A percentile compares a stretch with the other conserved stretches of the same genome.
Conservation (phyloP, 53 echinoderm and acorn worm genomes). For the Paracentrotus lividus region DNA sequence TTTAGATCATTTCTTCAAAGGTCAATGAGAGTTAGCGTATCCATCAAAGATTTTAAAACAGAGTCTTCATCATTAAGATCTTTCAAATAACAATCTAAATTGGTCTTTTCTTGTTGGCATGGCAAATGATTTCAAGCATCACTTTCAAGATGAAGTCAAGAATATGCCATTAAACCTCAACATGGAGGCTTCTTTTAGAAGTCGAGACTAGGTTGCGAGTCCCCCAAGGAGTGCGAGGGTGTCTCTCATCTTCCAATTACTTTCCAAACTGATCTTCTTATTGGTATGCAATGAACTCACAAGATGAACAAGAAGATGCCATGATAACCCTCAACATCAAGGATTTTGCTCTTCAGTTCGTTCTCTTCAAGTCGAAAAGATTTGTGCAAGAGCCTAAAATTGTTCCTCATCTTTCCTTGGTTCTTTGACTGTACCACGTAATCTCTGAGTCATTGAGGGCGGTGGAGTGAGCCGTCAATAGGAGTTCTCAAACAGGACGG, state of each 20-base stretch:
- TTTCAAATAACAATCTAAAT: too few relatives aligned
- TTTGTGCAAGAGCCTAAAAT: neutral
- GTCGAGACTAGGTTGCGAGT: neutral
- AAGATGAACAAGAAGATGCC: neutral
- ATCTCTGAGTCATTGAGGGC: conserved; percentile 96
- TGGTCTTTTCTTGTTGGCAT: neutral
- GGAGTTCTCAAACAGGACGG: conserved; percentile 96
- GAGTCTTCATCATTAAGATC: too few relatives aligned
- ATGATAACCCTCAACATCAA: neutral
- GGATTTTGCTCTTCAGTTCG: neutral
- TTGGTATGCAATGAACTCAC: too few relatives aligned
- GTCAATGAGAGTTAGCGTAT: too few relatives aligned
- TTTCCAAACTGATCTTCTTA: too few relatives aligned
- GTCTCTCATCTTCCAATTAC: too few relatives aligned
- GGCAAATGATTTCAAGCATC: neutral
- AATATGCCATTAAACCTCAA: neutral
- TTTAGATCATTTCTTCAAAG: neutral
- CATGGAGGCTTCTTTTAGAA: neutral
- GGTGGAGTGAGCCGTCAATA: conserved; percentile 98
- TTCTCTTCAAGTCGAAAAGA: neutral
- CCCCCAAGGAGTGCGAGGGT: neutral
- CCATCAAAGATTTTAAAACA: too few relatives aligned
- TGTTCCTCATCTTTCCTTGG: conserved; percentile 79
- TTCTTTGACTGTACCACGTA: conserved; percentile 98
- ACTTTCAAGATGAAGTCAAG: neutral